A percentile compares a stretch with the other conserved stretches of the same genome.
Evolutionary conservation across 2,888 invertebrate species (phyloP).

Genomic region (Augiades crinisus): DNA sequence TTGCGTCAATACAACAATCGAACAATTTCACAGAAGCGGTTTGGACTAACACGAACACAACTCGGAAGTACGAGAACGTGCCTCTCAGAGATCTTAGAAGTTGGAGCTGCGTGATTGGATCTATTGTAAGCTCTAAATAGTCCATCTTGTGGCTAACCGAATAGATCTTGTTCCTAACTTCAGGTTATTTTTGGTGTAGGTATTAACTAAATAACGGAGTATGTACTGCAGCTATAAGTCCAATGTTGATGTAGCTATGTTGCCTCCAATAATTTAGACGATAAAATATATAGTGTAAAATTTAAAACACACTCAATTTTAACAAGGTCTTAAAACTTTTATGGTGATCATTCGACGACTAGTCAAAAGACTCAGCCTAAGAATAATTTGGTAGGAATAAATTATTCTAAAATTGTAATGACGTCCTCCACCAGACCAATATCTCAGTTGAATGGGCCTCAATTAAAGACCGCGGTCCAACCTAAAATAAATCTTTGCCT

Average conservation of each 20-base stretch:
- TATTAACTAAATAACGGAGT: too few relatives aligned
- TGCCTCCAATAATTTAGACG: too few relatives aligned
- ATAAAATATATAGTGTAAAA: too few relatives aligned
- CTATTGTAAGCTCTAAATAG: conserved; percentile 71
- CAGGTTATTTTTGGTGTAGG: background rate
- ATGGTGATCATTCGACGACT: conserved; percentile 2
- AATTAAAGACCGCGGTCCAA: conserved; percentile 54
- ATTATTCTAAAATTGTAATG: conserved; percentile 28
- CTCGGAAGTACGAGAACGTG: conserved; percentile 55
- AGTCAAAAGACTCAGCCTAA: conserved; percentile 8
- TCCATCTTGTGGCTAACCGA: conserved; percentile 59
- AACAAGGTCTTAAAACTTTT: conserved; percentile 2
- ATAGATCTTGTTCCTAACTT: conserved; percentile 17
- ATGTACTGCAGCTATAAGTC: too few relatives aligned
- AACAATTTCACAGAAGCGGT: too few relatives aligned
- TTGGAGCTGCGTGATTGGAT: conserved; percentile 69
- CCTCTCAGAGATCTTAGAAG: conserved; percentile 58
- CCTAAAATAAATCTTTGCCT: conserved; percentile 50
- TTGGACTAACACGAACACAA: conserved; percentile 28
- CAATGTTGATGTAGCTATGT: too few relatives aligned
- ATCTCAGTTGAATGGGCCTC: conserved; percentile 62
- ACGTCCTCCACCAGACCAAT: conserved; percentile 47
- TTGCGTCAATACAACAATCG: too few relatives aligned
- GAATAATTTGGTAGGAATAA: conserved; percentile 21
- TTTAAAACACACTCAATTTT: too few relatives aligned